Evolutionary conservation across 2,797 vertebrate species (phyloP).

Genomic region (Nannoperca australis): DNA sequence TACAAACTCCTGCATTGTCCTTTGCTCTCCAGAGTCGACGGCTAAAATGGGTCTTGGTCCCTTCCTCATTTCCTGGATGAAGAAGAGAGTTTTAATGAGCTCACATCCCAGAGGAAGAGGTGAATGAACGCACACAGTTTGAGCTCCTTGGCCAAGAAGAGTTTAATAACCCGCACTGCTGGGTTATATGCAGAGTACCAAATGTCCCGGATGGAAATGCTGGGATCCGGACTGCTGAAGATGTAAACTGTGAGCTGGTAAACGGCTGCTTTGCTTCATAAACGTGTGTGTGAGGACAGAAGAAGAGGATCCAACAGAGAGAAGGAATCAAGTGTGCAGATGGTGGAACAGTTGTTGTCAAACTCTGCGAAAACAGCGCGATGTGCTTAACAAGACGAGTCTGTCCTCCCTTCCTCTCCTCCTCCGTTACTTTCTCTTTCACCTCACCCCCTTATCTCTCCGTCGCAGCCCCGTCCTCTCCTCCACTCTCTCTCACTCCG

Average conservation of each 20-base stretch:
- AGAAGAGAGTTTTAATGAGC: slow-evolving; percentile 44
- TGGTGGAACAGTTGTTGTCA: slow-evolving; percentile 58
- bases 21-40: slow-evolving; percentile 5
- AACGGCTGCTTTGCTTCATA: not conserved
- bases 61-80: slow-evolving; percentile 29
- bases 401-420: not conserved
- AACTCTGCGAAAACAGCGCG: slow-evolving; percentile 20
- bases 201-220: slow-evolving; percentile 7
- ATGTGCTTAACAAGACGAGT: slow-evolving; percentile 41
- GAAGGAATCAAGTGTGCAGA: slow-evolving; percentile 45
- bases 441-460: not conserved
- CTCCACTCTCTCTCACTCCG: not conserved
- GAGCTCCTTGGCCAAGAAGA: slow-evolving; percentile 6
- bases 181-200: slow-evolving; percentile 37
- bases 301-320: not conserved
- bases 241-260: not conserved
- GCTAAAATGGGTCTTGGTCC: not conserved
- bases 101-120: slow-evolving; percentile 24
- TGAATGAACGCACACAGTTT: slow-evolving; percentile 22
- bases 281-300: not conserved
- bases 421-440: not conserved
- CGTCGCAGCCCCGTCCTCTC: not conserved
- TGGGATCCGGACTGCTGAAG: not conserved
- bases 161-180: slow-evolving; percentile 45
- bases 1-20: not conserved